Base-by-base conservation (phyloP, 2,113 vertebrate species). In the Tyto alba region DNA sequence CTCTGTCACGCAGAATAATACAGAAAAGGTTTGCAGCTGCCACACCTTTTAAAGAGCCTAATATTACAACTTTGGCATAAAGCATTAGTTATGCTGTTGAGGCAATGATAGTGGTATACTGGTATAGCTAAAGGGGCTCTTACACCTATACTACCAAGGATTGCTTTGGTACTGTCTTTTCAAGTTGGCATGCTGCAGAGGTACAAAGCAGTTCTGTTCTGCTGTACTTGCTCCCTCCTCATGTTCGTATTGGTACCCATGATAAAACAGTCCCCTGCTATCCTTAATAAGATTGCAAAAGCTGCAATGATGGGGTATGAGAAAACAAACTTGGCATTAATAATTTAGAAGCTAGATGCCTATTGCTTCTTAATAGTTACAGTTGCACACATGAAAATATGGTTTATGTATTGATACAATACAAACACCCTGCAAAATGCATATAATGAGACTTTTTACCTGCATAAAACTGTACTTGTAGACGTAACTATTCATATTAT, bases 251-350 rank as follows among this genome's bases (percentile, higher is more conserved):
- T 59, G n/a, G 23, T 66, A 30, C 63, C 48, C 13, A 3, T 30
- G 57, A 40, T 21, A 73, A 85, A 88, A 67, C 41, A 71, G 56
- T 73, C 20, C 34, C 21, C 18, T 72, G 47, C 47, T 93, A 5
- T 59, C 55, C 41, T 38, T n/a, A 26, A 14, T n/a, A 52, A 63
- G 47, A 5, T 83, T 64, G 53, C 52, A 87, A 76, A 92, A 89
- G 34, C 41, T 6, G 1, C 27, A 38, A 71, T 29, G 62, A 18
- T 41, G 43, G 88, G 63, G 20, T 0, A 0, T 73, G 47, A 60
- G 66, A 90, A 82, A 63, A 43, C n/a, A 71, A 57, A 29, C 9
- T 34, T 21, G 25, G 4, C 80, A 47, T 73, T 93, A 79, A 34
- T 89, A 78, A 72, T 73, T 63, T 48, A 55, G n/a, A 80, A 67